A percentile compares a stretch with the other conserved stretches of the same genome.
phyloP scores from a whole-genome alignment of 1,140 invertebrate genomes.

The Plodia interpunctella region DNA sequence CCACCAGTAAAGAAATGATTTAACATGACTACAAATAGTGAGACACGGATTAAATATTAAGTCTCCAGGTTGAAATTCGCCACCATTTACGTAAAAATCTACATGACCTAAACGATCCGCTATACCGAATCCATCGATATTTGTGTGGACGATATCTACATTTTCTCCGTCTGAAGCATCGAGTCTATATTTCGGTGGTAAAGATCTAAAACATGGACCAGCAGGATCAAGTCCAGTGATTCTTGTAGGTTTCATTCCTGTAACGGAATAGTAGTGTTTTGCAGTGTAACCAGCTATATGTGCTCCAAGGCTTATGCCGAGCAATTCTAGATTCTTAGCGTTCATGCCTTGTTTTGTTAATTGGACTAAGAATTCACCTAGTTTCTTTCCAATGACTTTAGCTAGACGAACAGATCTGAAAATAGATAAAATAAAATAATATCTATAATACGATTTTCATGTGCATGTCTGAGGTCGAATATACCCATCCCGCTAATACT shows the following conservation, averaged over 20 bases:
- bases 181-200: slow-evolving; percentile 73
- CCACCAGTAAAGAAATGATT: slow-evolving; percentile 58
- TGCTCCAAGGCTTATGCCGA: slow-evolving; percentile 55
- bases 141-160: slow-evolving; percentile 83
- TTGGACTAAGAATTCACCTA: slow-evolving; percentile 54
- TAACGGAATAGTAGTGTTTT: slow-evolving; percentile 45
- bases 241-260: slow-evolving; percentile 67
- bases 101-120: slow-evolving; percentile 81
- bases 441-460: too few species aligned
- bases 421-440: background rate
- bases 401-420: slow-evolving; percentile 58
- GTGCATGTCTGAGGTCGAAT: too few species aligned
- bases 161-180: slow-evolving; percentile 78
- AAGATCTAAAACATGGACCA: slow-evolving; percentile 77
- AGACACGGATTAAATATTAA: slow-evolving; percentile 57
- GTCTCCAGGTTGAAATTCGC: slow-evolving; percentile 80
- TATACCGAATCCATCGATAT: slow-evolving; percentile 84
- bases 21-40: slow-evolving; percentile 55
- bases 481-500: too few species aligned
- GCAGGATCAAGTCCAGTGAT: slow-evolving; percentile 84
- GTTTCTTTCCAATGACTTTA: slow-evolving; percentile 44
- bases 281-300: slow-evolving; percentile 45
- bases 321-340: slow-evolving; percentile 48
- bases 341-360: slow-evolving; percentile 44
- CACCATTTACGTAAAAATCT: slow-evolving; percentile 87